phyloP scores from a whole-genome alignment of 2,113 vertebrate genomes.

The Sturnira hondurensis region DNA sequence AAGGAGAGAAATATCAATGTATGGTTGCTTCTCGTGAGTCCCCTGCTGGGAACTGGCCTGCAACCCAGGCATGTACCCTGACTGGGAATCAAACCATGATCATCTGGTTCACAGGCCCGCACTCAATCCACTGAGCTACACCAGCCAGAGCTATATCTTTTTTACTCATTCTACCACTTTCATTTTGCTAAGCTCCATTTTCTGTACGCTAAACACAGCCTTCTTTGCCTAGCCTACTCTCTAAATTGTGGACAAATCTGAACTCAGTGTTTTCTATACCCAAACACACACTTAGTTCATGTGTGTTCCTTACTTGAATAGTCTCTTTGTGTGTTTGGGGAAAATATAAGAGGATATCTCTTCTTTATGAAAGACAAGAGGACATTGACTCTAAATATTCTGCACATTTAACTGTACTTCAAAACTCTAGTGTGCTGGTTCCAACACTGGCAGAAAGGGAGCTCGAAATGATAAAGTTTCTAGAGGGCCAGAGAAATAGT shows the following conservation, averaged over 20 bases:
- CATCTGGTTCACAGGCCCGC: too few species aligned
- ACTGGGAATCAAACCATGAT: too few species aligned
- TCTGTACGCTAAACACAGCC: neutral
- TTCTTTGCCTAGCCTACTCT: neutral
- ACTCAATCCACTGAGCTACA: too few species aligned
- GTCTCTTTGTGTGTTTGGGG: neutral
- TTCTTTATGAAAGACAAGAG: neutral
- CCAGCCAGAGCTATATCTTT: too few species aligned
- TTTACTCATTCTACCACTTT: neutral
- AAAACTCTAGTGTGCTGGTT: neutral
- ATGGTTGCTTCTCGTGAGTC: too few species aligned
- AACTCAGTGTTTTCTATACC: neutral
- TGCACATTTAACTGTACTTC: neutral
- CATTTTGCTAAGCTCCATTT: neutral
- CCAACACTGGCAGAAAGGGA: neutral
- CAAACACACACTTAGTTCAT: neutral
- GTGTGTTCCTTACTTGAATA: neutral
- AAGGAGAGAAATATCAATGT: too few species aligned
- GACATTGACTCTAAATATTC: neutral
- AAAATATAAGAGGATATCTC: neutral
- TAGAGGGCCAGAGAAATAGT: neutral
- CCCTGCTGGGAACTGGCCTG: too few species aligned
- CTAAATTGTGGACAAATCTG: neutral
- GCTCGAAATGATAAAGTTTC: neutral
- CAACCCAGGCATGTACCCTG: too few species aligned